These are phyloP conservation scores for Barypeithes pellucidus DNA, from an alignment of 2,888 invertebrate species.

Conservation along the genomic window DNA sequence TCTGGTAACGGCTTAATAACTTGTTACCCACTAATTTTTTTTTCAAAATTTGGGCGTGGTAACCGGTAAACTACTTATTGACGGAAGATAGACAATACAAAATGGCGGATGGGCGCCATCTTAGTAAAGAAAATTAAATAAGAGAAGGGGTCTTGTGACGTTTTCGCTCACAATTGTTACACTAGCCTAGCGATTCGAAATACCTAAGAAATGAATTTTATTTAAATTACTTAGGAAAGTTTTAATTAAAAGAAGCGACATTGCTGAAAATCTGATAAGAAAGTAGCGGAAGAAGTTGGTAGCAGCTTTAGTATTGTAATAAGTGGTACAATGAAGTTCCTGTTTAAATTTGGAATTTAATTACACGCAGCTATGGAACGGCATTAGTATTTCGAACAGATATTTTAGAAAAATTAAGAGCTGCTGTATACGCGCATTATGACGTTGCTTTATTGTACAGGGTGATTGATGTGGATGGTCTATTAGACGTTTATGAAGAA, in stretches of 20 bases:
- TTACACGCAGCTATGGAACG: not conserved
- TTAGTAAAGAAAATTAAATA: too few relatives aligned
- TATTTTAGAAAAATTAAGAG: not conserved
- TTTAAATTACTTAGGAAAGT: slow-evolving; percentile 23
- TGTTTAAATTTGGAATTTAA: slow-evolving; percentile 15
- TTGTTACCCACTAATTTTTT: too few relatives aligned
- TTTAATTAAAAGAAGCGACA: slow-evolving; percentile 16
- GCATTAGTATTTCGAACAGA: not conserved
- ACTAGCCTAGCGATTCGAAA: not conserved
- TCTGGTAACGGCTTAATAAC: too few relatives aligned
- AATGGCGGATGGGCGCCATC: too few relatives aligned
- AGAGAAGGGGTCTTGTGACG: too few relatives aligned
- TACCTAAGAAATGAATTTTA: not conserved
- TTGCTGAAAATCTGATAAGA: slow-evolving; percentile 4
- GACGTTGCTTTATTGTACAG: too few relatives aligned
- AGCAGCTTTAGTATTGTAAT: slow-evolving; percentile 16
- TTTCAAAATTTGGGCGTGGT: too few relatives aligned
- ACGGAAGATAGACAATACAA: too few relatives aligned
- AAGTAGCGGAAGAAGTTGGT: slow-evolving; percentile 16
- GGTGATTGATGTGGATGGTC: too few relatives aligned
- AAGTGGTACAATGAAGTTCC: slow-evolving; percentile 19
- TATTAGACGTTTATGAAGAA: too few relatives aligned
- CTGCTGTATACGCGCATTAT: too few relatives aligned
- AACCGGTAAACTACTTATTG: too few relatives aligned
- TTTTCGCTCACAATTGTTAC: not conserved